Conservation (phyloP, 1,140 invertebrate species). For the Rhynchophorus ferrugineus region DNA sequence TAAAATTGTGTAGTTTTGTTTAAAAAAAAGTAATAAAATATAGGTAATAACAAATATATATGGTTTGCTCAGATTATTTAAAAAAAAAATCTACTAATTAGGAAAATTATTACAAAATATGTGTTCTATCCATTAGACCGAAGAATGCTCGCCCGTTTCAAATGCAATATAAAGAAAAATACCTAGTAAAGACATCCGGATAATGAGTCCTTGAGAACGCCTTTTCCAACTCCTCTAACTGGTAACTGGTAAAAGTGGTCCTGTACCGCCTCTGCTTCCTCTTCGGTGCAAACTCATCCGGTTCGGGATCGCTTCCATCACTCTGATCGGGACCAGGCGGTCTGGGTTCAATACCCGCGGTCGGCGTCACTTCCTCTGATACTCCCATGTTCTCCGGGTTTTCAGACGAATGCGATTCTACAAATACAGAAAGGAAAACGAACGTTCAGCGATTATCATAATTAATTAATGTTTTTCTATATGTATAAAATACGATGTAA, state of each 20-base stretch:
- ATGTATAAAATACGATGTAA: no score
- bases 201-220: constrained; percentile 96
- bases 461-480: no score
- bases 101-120: no score
- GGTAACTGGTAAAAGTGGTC: constrained; percentile 92
- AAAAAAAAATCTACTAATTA: no score
- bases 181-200: constrained; percentile 97
- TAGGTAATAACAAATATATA: no score
- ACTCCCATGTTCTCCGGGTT: constrained; percentile 38
- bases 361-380: constrained; percentile 37
- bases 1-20: no score
- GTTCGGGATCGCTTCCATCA: constrained; percentile 58
- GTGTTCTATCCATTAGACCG: no score
- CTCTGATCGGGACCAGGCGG: constrained; percentile 24
- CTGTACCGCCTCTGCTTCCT: constrained; percentile 86
- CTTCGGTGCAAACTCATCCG: constrained; percentile 78
- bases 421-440: constrained; percentile 21
- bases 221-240: constrained; percentile 94
- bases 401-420: constrained; percentile 37
- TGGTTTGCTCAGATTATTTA: no score
- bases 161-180: no score
- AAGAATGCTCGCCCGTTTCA: no score
- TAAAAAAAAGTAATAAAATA: no score
- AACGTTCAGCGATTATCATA: no score
- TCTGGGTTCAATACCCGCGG: constrained; percentile 34